Evolutionary conservation across 2,888 invertebrate species (phyloP).

Genomic region (Acanthosepion lycidas): DNA sequence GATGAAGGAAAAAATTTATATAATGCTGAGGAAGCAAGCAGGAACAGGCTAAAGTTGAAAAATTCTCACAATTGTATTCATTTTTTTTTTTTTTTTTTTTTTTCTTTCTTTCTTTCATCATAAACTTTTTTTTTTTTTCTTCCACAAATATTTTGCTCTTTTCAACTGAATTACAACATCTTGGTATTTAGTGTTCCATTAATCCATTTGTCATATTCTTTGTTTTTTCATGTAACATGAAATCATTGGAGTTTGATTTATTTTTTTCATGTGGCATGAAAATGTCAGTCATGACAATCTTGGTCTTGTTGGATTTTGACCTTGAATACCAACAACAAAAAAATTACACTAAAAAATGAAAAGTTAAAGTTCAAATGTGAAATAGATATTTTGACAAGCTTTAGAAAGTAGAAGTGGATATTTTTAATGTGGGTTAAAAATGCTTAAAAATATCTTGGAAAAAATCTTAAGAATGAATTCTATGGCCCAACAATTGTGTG

Average conservation of each 20-base stretch:
- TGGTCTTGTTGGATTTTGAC: not conserved
- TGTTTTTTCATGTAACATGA: not conserved
- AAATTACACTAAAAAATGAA: not conserved
- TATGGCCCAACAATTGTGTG: not conserved
- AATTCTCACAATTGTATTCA: not conserved
- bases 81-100: not conserved
- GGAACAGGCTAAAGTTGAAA: slow-evolving; percentile 52
- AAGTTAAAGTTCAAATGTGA: not conserved
- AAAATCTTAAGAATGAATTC: not conserved
- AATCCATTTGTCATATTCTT: not conserved
- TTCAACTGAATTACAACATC: not conserved
- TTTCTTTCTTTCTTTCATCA: not conserved
- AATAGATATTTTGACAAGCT: not conserved
- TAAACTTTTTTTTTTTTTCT: not conserved
- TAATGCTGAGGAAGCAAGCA: slow-evolving; percentile 90
- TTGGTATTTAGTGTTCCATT: not conserved
- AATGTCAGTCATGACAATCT: not conserved
- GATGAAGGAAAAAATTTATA: slow-evolving; percentile 99
- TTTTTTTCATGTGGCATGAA: slow-evolving; percentile 10
- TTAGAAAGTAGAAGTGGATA: slow-evolving; percentile 22
- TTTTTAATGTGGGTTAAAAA: slow-evolving; percentile 12
- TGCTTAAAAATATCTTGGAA: not conserved
- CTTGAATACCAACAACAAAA: not conserved
- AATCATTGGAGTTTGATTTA: not conserved
- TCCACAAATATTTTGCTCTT: slow-evolving; percentile 1